These are phyloP conservation scores for Melolontha melolontha DNA, from an alignment of 2,888 invertebrate species.

Conservation along the genomic window DNA sequence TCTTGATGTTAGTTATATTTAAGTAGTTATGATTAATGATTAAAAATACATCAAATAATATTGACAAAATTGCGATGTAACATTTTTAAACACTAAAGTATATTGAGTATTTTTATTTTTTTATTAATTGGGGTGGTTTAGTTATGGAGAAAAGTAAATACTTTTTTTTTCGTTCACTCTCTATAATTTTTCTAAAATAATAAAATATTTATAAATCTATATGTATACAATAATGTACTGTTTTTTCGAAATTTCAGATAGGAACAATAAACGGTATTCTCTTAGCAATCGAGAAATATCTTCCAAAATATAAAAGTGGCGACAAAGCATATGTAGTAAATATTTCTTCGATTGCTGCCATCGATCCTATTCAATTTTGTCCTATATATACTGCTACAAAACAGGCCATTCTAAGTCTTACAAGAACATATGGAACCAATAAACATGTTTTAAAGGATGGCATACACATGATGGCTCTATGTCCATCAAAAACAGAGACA, in stretches of 20 bases:
- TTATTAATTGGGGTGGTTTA: too few relatives aligned
- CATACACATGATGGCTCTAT: constrained; percentile 7
- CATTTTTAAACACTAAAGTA: too few relatives aligned
- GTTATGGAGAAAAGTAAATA: too few relatives aligned
- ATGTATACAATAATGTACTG: neutral
- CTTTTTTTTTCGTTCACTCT: too few relatives aligned
- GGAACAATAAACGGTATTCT: constrained; percentile 10
- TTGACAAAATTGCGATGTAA: too few relatives aligned
- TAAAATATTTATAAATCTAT: too few relatives aligned
- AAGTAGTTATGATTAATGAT: too few relatives aligned
- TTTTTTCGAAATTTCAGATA: constrained; percentile 1
- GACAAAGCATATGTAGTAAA: constrained; percentile 21
- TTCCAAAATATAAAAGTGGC: constrained; percentile 24
- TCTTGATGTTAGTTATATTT: too few relatives aligned
- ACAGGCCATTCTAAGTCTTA: constrained; percentile 19
- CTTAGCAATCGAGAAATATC: constrained; percentile 17
- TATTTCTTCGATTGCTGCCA: constrained; percentile 7
- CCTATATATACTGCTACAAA: constrained; percentile 19
- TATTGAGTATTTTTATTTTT: too few relatives aligned
- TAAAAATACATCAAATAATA: too few relatives aligned
- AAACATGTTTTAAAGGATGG: constrained; percentile 6
- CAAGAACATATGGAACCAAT: constrained; percentile 21
- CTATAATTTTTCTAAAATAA: too few relatives aligned
- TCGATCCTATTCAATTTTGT: neutral
- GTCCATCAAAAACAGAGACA: constrained; percentile 3